phyloP scores from a whole-genome alignment of 2,113 vertebrate genomes.

The Lepisosteus osseus region DNA sequence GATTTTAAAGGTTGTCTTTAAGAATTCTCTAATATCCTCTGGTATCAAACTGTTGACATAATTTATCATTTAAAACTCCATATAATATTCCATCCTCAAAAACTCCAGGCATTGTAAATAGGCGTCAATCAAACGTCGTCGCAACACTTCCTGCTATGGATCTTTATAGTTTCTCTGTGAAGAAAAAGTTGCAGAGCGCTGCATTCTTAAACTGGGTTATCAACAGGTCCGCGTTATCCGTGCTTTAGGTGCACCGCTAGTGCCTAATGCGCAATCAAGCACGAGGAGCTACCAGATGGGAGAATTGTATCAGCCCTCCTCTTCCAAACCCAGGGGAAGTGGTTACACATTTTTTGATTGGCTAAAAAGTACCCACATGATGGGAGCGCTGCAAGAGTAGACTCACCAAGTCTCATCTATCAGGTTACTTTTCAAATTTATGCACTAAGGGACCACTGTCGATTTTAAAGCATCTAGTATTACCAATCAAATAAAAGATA shows the following conservation, averaged over 20 bases:
- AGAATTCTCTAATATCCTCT: no score
- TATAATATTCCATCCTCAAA: neutral
- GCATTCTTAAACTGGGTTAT: conserved; percentile 1
- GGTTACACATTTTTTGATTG: conserved; percentile 24
- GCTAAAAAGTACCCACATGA: conserved; percentile 26
- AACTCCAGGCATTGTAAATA: neutral
- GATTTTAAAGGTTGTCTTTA: no score
- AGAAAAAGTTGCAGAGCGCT: conserved; percentile 6
- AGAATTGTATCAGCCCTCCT: neutral
- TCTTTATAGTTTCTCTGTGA: neutral
- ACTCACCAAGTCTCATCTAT: no score
- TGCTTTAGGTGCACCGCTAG: neutral
- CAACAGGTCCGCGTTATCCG: conserved; percentile 16
- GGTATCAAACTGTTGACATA: no score
- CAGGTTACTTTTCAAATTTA: no score
- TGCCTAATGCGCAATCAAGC: neutral
- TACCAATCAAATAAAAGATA: no score
- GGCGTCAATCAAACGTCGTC: neutral
- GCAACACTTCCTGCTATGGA: neutral
- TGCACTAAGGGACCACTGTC: no score
- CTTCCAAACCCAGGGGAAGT: conserved; percentile 13
- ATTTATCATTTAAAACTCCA: no score
- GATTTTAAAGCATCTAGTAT: no score
- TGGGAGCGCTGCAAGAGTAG: neutral
- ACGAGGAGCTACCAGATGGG: conserved; percentile 1